Evolutionary conservation across 2,888 invertebrate species (phyloP).

Genomic region (Diogma glabrata): DNA sequence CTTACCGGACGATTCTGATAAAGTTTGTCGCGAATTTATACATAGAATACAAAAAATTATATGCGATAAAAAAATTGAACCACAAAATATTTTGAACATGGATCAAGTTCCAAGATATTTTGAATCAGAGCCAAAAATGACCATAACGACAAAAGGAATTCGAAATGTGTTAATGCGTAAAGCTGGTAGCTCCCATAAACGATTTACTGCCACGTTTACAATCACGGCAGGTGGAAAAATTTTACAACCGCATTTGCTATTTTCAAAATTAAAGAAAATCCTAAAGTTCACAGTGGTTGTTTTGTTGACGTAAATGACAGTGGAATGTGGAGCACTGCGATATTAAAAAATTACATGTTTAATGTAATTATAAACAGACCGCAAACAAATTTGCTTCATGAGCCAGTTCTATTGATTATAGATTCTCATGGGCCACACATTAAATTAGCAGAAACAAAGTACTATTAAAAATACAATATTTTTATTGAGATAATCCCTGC

Average conservation of each 20-base stretch:
- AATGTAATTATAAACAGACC: not conserved
- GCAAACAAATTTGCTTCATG: not conserved
- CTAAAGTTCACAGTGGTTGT: not conserved
- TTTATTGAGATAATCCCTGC: not conserved
- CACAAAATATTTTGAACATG: not conserved
- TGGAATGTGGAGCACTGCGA: not conserved
- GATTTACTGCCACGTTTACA: slow-evolving; percentile 5
- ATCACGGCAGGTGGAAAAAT: slow-evolving; percentile 5
- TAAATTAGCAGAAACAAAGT: not conserved
- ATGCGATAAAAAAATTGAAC: not conserved
- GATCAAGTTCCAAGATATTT: slow-evolving; percentile 6
- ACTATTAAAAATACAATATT: slow-evolving; percentile 4
- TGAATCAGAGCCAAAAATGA: not conserved
- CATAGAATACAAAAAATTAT: slow-evolving; percentile 5
- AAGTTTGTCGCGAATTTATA: not conserved
- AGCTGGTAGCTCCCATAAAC: slow-evolving; percentile 3
- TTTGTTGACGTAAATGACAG: not conserved
- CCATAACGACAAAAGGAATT: not conserved
- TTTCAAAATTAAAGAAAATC: slow-evolving; percentile 4
- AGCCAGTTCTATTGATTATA: slow-evolving; percentile 5
- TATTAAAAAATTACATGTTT: slow-evolving; percentile 2
- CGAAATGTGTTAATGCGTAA: not conserved
- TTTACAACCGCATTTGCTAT: not conserved
- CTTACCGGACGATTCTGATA: not conserved
- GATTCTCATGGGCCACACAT: slow-evolving; percentile 7